These are phyloP conservation scores for Sebastes matsubarae DNA, from an alignment of 2,797 vertebrate species.

Conservation along the genomic window DNA sequence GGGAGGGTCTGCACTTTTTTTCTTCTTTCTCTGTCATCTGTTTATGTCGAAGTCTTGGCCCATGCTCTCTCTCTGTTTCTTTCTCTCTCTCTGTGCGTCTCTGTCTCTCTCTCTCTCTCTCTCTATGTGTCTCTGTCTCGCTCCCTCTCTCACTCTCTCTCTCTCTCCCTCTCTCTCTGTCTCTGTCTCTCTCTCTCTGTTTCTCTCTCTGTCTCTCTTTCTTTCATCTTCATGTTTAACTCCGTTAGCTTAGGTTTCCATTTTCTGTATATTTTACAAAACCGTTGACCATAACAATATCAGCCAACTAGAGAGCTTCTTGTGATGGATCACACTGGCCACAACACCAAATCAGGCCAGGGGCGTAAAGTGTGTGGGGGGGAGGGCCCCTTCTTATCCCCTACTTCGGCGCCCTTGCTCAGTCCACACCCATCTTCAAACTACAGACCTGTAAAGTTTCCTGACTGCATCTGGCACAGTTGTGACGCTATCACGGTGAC, in stretches of 20 bases:
- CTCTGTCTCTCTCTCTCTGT: not conserved
- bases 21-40: conserved; percentile 55
- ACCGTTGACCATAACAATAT: not conserved
- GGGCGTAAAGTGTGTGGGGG: too few species aligned
- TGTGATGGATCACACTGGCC: too few species aligned
- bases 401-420: too few species aligned
- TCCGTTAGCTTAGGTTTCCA: conserved; percentile 15
- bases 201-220: not conserved
- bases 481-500: too few species aligned
- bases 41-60: conserved; percentile 41
- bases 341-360: too few species aligned
- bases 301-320: not conserved
- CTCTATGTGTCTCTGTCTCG: not conserved
- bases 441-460: too few species aligned
- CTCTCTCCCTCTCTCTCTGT: too few species aligned
- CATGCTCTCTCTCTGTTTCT: not conserved
- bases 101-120: not conserved
- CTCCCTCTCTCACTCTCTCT: too few species aligned
- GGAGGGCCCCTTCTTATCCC: too few species aligned
- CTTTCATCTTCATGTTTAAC: not conserved
- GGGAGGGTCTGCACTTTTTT: conserved; percentile 33
- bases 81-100: not conserved
- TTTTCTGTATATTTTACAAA: conserved; percentile 33
- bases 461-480: too few species aligned
- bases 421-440: too few species aligned